Evolutionary conservation across 2,888 invertebrate genomes (phyloP), one percentile per base, ranked within the genome.

Genomic region (Euplexia lucipara): DNA sequence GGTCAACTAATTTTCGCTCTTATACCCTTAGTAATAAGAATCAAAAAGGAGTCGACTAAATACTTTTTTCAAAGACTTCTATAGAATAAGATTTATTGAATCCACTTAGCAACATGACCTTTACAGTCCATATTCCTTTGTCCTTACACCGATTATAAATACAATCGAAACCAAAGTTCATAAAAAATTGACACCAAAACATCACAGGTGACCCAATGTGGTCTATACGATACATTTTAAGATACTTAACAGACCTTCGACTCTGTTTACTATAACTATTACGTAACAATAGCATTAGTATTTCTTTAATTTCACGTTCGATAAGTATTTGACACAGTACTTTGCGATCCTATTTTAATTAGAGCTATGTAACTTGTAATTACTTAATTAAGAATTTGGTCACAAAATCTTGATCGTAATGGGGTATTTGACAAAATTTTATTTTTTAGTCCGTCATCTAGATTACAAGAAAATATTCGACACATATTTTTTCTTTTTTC

Each of bases 121-220:
- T 16, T 5, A 34, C 16, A 32, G 68, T 80, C 67, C 70, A 76
- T 81, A 35, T 70, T 67, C 64, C 66, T 79, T 26, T 35, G n/a
- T n/a, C 63, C 54, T 61, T 61, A 69, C 59, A 57, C 47, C 35
- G 52, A 68, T 60, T 45, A 48, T 30, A 12, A 60, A 32, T 68
- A 61, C 26, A 58, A 52, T 42, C 45, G 16, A 82, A 77, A 75
- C 80, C 80, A 81, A 82, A 82, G 72, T 65, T 74, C 48, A 58
- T 16, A 65, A 45, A 65, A 45, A 52, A 63, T 53, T 56, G 48
- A 68, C 75, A 75, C 63, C 58, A 75, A 78, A 71, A 75, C 57
- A 74, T 81, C 75, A 79, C 62, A 77, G 39, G 45, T 51, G 35
- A 69, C 61, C 16, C 39, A 26, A 35, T n/a, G 47, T 52, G 20